Conservation (phyloP, 2,113 vertebrate genomes). For the Holacanthus passer region DNA sequence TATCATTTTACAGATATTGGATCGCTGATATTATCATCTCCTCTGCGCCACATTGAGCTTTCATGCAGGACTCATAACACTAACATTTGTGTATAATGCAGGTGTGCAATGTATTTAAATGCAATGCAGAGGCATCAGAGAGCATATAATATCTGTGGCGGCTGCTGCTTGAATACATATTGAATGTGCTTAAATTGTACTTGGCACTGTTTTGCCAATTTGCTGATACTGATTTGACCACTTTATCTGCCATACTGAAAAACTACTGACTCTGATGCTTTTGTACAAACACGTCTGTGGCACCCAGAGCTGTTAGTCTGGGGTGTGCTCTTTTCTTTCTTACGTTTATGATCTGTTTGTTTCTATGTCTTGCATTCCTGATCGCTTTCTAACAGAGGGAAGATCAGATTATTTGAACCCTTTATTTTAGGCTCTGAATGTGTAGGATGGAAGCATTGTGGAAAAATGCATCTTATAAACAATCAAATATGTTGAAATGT, state of each 20-base stretch:
- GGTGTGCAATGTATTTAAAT: constrained; percentile 24
- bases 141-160: background rate
- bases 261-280: background rate
- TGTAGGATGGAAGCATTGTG: constrained; percentile 46
- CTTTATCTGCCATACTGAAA: constrained; percentile 7
- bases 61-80: constrained; percentile 33
- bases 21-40: constrained; percentile 11
- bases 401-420: background rate
- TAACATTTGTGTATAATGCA: background rate
- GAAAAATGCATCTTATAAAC: constrained; percentile 33
- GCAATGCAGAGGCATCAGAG: background rate
- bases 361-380: constrained; percentile 31
- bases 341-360: constrained; percentile 5
- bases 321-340: constrained; percentile 3
- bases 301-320: constrained; percentile 8
- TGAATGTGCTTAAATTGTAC: constrained; percentile 22
- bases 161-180: constrained; percentile 36
- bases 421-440: constrained; percentile 56
- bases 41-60: constrained; percentile 24
- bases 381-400: constrained; percentile 3
- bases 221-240: background rate
- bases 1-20: constrained; percentile 9
- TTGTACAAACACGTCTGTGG: constrained; percentile 10
- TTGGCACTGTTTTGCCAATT: too few relatives aligned
- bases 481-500: constrained; percentile 53